These are phyloP conservation scores for Oreortyx pictus DNA, from an alignment of 2,797 vertebrate species.

Conservation along the genomic window DNA sequence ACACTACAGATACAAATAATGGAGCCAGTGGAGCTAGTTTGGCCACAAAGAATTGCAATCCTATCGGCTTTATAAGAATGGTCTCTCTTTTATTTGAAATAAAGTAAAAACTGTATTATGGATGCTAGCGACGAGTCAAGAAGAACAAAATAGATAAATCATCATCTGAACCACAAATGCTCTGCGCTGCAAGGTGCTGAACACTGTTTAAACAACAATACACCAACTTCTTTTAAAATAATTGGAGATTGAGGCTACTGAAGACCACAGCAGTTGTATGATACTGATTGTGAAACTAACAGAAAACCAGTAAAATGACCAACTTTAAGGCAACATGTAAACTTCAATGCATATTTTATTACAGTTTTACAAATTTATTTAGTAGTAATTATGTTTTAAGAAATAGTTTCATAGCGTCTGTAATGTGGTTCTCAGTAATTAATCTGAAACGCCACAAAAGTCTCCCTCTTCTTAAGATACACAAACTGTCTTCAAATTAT, in stretches of 20 bases:
- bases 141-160: slow-evolving; percentile 8
- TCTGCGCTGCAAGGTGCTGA: slow-evolving; percentile 8
- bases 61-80: slow-evolving; percentile 36
- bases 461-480: background rate
- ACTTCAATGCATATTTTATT: background rate
- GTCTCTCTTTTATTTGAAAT: slow-evolving; percentile 25
- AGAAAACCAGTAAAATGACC: background rate
- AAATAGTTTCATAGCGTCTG: background rate
- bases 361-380: background rate
- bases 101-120: background rate
- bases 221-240: background rate
- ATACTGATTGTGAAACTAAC: background rate
- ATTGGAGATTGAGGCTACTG: background rate
- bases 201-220: background rate
- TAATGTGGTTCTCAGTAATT: background rate
- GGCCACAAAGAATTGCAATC: background rate
- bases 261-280: background rate
- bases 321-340: background rate
- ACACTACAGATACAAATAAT: slow-evolving; percentile 52
- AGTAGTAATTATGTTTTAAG: background rate
- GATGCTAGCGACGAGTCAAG: slow-evolving; percentile 35
- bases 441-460: background rate
- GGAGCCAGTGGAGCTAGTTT: slow-evolving; percentile 56
- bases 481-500: background rate
- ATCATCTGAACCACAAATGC: background rate